Evolutionary conservation across 2,888 invertebrate genomes (phyloP), one percentile per base, ranked within the genome.

Genomic region (Volucella zonaria): DNA sequence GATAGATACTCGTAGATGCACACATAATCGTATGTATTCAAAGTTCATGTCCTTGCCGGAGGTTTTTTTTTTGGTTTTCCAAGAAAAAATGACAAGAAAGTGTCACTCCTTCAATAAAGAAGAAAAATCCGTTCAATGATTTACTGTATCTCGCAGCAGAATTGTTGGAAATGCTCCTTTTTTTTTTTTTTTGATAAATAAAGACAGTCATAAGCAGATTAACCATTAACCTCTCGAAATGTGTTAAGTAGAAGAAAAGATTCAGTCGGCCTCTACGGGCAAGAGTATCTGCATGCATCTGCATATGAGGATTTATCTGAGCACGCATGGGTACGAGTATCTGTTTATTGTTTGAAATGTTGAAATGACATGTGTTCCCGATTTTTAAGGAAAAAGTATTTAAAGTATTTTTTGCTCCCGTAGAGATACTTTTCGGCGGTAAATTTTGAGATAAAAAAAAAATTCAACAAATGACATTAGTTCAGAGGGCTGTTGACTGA

Each of bases 191-290:
- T 4, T 18, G 66, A 62, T 38, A 73, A 59, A 31, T 59, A 59
- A 58, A 43, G 47, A 68, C 64, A 64, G 64, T 74, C 64, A 58
- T 80, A 76, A 85, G 75, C 76, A 76, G 83, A 80, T 85, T 80
- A 85, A 76, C 80, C 83, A 80, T 85, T 80, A 85, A 80, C 80
- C 83, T 80, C 80, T 85, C 67, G 75, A 85, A 80, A 80, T 76
- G 83, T 85, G 83, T 80, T 85, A 85, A 80, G 71, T 71, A 75
- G 64, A 56, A 62, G 56, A 75, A 74, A 68, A 70, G 75, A 75
- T 61, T 31, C 31, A 31, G 0, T 31, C 31, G 6, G 4, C 31
- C 31, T 31, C 31, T 31, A 31, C 31, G 6, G 6, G 0, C 31
- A 40, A n/a, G 42, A 54, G 12, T 10, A n/a, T 11, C 18, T 23